Conservation (phyloP, 2,888 invertebrate species). For the Augiades crinisus region DNA sequence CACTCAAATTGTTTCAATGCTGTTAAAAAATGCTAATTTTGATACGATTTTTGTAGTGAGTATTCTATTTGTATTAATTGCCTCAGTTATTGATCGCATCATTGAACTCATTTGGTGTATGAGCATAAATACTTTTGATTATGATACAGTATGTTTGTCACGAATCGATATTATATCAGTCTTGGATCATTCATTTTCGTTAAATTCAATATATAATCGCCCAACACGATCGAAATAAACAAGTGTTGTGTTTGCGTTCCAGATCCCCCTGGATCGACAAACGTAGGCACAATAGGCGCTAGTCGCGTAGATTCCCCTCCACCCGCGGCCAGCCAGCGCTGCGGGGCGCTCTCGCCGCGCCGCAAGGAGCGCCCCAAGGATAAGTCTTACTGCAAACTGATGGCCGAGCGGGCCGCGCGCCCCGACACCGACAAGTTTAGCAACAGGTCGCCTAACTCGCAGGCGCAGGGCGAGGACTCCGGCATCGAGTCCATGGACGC, state of each 20-base stretch:
- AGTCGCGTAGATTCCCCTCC: constrained; percentile 58
- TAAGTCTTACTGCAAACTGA: constrained; percentile 80
- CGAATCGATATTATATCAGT: background rate
- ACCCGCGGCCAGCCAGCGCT: constrained; percentile 43
- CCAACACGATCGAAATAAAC: background rate
- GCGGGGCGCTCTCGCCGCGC: constrained; percentile 54
- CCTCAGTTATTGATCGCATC: background rate
- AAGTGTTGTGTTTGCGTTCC: constrained; percentile 41
- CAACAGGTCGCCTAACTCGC: constrained; percentile 72
- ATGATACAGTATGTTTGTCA: background rate
- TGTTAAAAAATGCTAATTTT: constrained; percentile 4
- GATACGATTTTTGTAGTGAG: background rate
- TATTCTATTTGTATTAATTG: background rate
- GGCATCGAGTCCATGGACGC: constrained; percentile 97
- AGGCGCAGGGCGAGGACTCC: constrained; percentile 91
- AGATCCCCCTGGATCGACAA: constrained; percentile 84
- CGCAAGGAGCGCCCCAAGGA: constrained; percentile 70
- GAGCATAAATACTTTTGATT: background rate
- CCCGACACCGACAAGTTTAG: constrained; percentile 59
- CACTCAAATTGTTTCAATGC: constrained; percentile 23
- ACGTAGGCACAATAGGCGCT: constrained; percentile 83
- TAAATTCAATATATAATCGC: background rate
- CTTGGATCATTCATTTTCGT: background rate
- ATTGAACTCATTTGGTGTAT: background rate
- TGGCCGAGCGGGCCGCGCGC: constrained; percentile 66